Conservation (phyloP, 2,888 invertebrate genomes). For the Anoplius nigerrimus region DNA sequence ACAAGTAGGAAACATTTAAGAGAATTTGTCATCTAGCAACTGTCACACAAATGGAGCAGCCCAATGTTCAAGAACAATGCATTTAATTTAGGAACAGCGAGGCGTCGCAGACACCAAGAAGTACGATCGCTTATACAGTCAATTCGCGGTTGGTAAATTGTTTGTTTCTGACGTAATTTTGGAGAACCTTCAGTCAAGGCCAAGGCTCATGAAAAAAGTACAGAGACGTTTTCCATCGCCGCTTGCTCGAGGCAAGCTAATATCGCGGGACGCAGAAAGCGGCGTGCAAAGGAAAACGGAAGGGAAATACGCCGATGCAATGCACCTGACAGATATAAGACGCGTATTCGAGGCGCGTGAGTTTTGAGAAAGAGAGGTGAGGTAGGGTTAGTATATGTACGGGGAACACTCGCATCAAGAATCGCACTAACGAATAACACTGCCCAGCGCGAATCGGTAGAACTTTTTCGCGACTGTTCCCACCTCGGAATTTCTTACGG, state of each 20-base stretch:
- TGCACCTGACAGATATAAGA: conserved; percentile 44
- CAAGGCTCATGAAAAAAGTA: conserved; percentile 27
- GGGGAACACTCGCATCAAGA: background rate
- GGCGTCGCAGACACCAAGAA: too few relatives aligned
- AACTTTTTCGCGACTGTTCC: background rate
- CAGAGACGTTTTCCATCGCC: conserved; percentile 3
- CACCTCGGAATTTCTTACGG: conserved; percentile 33
- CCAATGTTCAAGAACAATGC: too few relatives aligned
- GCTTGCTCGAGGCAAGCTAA: background rate
- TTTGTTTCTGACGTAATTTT: conserved; percentile 55
- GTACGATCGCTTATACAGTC: background rate
- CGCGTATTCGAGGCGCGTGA: conserved; percentile 37
- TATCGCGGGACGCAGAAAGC: background rate
- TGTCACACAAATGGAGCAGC: too few relatives aligned
- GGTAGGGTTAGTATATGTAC: conserved; percentile 57
- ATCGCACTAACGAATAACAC: conserved; percentile 28
- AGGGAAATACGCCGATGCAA: background rate
- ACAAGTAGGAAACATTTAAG: too few relatives aligned
- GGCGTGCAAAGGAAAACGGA: conserved; percentile 11
- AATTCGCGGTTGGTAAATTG: conserved; percentile 32
- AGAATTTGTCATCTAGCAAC: too few relatives aligned
- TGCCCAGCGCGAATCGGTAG: conserved; percentile 2
- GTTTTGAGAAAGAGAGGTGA: conserved; percentile 37
- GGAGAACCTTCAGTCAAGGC: conserved; percentile 55
- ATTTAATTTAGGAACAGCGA: too few relatives aligned